Evolutionary conservation across 2,797 vertebrate species (phyloP), one percentile per base, ranked within the genome.

Genomic region (Tamandua tetradactyla): DNA sequence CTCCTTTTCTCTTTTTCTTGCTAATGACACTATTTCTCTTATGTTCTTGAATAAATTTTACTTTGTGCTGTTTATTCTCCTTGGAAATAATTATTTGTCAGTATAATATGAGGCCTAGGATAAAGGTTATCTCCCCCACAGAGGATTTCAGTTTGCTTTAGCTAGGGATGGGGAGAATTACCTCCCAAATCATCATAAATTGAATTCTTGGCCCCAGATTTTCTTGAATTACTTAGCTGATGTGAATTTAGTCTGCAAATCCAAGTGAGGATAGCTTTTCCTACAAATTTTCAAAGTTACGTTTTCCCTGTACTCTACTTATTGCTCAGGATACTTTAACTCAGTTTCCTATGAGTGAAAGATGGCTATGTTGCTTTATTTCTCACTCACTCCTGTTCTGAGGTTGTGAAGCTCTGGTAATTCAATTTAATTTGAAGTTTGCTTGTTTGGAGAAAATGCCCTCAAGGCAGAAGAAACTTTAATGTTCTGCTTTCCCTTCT

Each of bases 351-450:
- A 62, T 68, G 44, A 72, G 18, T 47, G 5, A 57, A 80, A 9
- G 32, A 76, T 20, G 11, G 2, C 44, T 69, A 1, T 40, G 13
- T 71, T 35, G 12, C 15, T 81, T 76, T 75, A 52, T 40, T 89
- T 93, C 40, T 85, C 61, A 2, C 30, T 85, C 59, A 49, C 4
- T 89, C 76, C 80, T 92, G 87, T 62, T 87, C 44, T 64, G 55
- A 66, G 75, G 35, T 42, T n/a, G 1, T 95, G 55, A 90, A 9
- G 12, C 49, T 93, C 93, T 75, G 79, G 87, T 66, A 89, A 72
- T 88, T 6, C 23, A 76, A 18, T 91, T 93, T 82, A 93, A 88
- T 93, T 68, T 89, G 76, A 91, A 42, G 23, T 84, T 93, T 75
- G 52, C 52, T 47, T 80, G 22, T 7, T 93, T 71, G 62, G 49